Conservation (phyloP, 2,888 invertebrate species). For the Pilophorus perplexus region DNA sequence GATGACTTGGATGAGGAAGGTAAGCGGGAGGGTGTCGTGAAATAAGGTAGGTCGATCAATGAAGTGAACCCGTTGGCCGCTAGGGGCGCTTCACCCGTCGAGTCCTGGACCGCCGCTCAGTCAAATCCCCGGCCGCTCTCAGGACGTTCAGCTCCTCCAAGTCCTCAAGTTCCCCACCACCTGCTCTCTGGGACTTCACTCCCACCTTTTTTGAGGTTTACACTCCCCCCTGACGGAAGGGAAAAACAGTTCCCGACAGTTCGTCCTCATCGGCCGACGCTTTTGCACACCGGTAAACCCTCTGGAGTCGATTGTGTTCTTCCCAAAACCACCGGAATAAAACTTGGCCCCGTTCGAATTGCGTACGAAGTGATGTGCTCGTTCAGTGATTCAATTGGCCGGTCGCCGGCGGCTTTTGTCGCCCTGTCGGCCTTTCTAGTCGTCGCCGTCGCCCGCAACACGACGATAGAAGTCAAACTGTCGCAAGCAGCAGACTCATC, state of each 20-base stretch:
- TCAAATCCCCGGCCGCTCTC: constrained; percentile 12
- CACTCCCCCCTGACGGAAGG: neutral
- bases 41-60: constrained; percentile 22
- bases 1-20: too few species aligned
- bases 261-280: neutral
- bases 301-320: too few species aligned
- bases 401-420: constrained; percentile 4
- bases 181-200: too few species aligned
- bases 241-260: neutral
- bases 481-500: constrained; percentile 8
- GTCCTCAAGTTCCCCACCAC: too few species aligned
- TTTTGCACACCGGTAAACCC: too few species aligned
- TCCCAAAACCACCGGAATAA: neutral
- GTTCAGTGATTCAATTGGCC: constrained; percentile 7
- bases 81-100: constrained; percentile 9
- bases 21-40: too few species aligned
- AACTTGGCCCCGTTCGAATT: neutral
- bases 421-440: neutral
- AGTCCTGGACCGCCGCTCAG: constrained; percentile 2
- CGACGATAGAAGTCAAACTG: constrained; percentile 2
- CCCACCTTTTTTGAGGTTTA: constrained; percentile 5
- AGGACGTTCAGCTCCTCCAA: neutral
- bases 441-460: constrained; percentile 2
- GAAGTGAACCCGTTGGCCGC: constrained; percentile 4
- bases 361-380: neutral